Evolutionary conservation across 30 jellyfish, hydroid and myxozoan genomes (phyloP).

Genomic region (Aurelia aurita): DNA sequence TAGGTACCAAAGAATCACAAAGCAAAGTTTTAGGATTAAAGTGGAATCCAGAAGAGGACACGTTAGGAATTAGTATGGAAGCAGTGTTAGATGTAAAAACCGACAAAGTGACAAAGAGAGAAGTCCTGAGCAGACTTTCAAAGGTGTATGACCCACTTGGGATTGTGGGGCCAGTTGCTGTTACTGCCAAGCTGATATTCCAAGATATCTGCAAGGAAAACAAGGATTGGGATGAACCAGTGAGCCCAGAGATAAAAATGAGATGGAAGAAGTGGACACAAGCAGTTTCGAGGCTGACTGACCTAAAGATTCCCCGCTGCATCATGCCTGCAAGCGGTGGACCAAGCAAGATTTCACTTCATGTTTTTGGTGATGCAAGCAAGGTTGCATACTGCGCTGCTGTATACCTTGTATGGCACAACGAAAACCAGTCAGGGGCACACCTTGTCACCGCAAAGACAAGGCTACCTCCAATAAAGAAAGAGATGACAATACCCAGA

Average conservation of each 20-base stretch:
- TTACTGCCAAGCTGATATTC: constrained; percentile 34
- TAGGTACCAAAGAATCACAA: constrained; percentile 26
- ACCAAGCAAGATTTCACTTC: constrained; percentile 18
- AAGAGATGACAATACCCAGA: constrained; percentile 39
- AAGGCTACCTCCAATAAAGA: constrained; percentile 34
- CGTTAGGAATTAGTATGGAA: constrained; percentile 36
- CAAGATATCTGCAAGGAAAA: constrained; percentile 49
- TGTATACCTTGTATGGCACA: constrained; percentile 38
- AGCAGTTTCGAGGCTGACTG: constrained; percentile 16
- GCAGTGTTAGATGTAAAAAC: constrained; percentile 36
- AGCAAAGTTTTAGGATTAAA: constrained; percentile 37
- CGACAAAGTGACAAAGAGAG: constrained; percentile 35
- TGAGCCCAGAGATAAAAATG: constrained; percentile 38
- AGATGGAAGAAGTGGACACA: constrained; percentile 43
- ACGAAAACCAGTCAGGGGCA: constrained; percentile 16
- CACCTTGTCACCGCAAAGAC: constrained; percentile 43
- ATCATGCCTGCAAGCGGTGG: constrained; percentile 24
- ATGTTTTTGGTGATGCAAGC: constrained; percentile 54
- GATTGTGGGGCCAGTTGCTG: constrained; percentile 49
- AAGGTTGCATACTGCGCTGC: constrained; percentile 34
- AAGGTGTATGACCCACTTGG: constrained; percentile 63
- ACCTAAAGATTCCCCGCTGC: constrained; percentile 26
- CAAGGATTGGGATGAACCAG: constrained; percentile 45
- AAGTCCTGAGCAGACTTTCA: constrained; percentile 41
- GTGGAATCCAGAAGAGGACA: constrained; percentile 39